Evolutionary conservation across 2,797 vertebrate species (phyloP).

Genomic region (Microctenopoma lineatum): DNA sequence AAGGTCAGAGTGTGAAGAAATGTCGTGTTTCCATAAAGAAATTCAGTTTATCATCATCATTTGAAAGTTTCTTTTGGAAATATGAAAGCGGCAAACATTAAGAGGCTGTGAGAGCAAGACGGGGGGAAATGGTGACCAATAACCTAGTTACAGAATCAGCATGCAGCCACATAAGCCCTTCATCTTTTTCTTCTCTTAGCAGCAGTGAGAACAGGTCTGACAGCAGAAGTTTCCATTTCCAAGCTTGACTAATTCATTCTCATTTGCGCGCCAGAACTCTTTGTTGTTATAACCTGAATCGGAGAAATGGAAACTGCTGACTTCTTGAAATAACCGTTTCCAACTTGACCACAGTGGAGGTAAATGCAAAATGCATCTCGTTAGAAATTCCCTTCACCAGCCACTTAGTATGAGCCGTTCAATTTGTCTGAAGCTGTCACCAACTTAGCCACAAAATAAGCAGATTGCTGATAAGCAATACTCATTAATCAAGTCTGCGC

Average conservation of each 20-base stretch:
- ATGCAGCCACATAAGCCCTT: slow-evolving; percentile 38
- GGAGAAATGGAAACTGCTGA: slow-evolving; percentile 60
- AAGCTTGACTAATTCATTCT: slow-evolving; percentile 76
- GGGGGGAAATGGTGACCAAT: slow-evolving; percentile 40
- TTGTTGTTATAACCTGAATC: slow-evolving; percentile 51
- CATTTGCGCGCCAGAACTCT: slow-evolving; percentile 46
- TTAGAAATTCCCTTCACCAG: slow-evolving; percentile 40
- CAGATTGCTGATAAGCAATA: slow-evolving; percentile 58
- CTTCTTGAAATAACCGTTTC: slow-evolving; percentile 54
- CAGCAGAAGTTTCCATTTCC: slow-evolving; percentile 64
- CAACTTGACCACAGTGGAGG: slow-evolving; percentile 43
- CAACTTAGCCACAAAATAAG: slow-evolving; percentile 47
- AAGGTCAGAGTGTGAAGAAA: slow-evolving; percentile 22
- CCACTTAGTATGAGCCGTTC: slow-evolving; percentile 20
- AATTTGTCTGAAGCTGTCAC: slow-evolving; percentile 39
- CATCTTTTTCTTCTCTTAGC: slow-evolving; percentile 45
- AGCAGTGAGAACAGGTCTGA: slow-evolving; percentile 59
- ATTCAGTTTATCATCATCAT: slow-evolving; percentile 18
- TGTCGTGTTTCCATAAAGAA: slow-evolving; percentile 7
- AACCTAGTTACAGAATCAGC: slow-evolving; percentile 68
- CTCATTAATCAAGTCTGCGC: slow-evolving; percentile 57
- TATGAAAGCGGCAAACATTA: slow-evolving; percentile 21
- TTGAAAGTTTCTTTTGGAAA: slow-evolving; percentile 11
- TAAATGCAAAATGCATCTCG: slow-evolving; percentile 39
- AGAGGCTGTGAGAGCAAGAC: slow-evolving; percentile 17